Evolutionary conservation across 2,797 vertebrate genomes (phyloP), one percentile per base, ranked within the genome.

Genomic region (Sebastes baramenuke): DNA sequence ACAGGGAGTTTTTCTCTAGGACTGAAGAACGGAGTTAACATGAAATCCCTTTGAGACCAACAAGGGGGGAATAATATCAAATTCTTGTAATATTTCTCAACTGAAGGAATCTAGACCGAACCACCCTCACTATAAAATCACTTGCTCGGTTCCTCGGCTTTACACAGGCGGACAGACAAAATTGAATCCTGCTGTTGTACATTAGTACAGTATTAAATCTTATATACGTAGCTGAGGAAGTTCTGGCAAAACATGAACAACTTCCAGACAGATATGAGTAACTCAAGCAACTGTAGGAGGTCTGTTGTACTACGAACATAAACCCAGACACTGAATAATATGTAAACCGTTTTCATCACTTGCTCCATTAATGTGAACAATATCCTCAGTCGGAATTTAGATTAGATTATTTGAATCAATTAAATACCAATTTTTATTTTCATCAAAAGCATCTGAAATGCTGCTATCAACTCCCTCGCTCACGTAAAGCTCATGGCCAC

Each of bases 1-100:
- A 12, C 20, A 8, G 20, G 1, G 6, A 56, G 16, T 46, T 18
- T 46, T 16, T 46, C 42, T 46, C 16, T 16, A 18, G 42, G 42
- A 46, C 16, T 46, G 42, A 18, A 46, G 42, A 46, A 46, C 2
- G 1, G 42, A 18, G 42, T 46, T 46, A 46, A 46, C 42, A 46
- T 46, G 14, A 46, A 46, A 46, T 18, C 42, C 42, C 16, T 46
- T 18, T 46, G 42, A 46, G 42, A 7, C n/a, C 3, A 65, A 54
- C 8, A 6, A 1, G 4, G 30, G 25, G 10, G 9, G 32, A n/a
- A 3, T 9, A 2, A 16, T 27, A 2, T 24, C 0, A n/a, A 46
- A 84, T 84, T 76, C 61, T 46, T 77, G 16, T 12, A 5, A 79
- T 70, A 24, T n/a, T 73, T 77, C 4, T 55, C 5, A 65, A 3